Base-by-base conservation (phyloP, 2,888 invertebrate genomes). In the Hyalella azteca region DNA sequence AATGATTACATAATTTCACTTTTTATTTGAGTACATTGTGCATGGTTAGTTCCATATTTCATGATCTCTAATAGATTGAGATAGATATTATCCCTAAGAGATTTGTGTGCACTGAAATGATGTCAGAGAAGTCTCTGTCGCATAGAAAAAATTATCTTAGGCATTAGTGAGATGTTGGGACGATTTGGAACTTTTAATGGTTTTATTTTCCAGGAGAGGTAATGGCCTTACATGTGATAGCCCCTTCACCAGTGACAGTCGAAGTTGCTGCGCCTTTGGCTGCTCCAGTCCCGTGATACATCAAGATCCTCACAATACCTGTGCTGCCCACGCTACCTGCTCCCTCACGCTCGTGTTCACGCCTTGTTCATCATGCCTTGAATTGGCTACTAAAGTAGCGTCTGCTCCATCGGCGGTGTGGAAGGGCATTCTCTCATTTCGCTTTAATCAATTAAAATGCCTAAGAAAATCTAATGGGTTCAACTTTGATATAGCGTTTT, bases 401-500 rank as follows among this genome's bases (percentile, higher is more conserved):
- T 36, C 66, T 1, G 32, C 36, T 36, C 36, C 32, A 66, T n/a
- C 32, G 32, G 19, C 66, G 3, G 22, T 66, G 36, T 66, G 66
- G 66, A 66, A 36, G 19, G 36, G 36, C 36, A 66, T 66, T 19
- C 36, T 66, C 39, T 29, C 36, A 4, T 66, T 66, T 66, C 66
- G 66, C 7, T 66, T 66, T 36, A n/a, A 66, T 66, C 66, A 66
- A 19, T 66, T 66, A 19, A 66, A 66, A 19, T 66, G 66, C 36
- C 29, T 29, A 5, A 66, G 66, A 66, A 66, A 66, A 36, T 36
- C 36, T 36, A 32, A 66, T 0, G 66, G 66, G n/a, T 66, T 66
- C 36, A 32, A 32, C 3, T 32, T 36, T 66, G 66, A 66, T 36
- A 19, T 66, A n/a, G 66, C 39, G 2, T 66, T 36, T 66, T 32